Evolutionary conservation across 2,797 vertebrate genomes (phyloP).

Genomic region (Pygocentrus nattereri): DNA sequence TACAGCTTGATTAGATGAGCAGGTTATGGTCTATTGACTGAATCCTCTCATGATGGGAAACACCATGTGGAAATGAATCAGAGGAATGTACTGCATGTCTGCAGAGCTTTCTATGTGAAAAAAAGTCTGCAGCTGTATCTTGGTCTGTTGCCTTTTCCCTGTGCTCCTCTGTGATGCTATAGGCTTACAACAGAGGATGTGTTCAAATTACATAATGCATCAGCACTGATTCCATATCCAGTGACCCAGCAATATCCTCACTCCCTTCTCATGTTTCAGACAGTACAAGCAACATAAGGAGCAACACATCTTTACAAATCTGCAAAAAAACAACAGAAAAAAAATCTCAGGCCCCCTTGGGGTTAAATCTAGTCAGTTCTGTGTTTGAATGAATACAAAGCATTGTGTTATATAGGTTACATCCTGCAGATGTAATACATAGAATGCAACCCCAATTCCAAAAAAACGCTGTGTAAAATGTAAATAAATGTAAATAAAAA

Average conservation of each 20-base stretch:
- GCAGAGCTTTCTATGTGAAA: background rate
- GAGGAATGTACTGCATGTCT: constrained; percentile 7
- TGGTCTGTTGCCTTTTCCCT: constrained; percentile 15
- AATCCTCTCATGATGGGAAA: constrained; percentile 6
- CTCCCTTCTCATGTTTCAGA: constrained; percentile 47
- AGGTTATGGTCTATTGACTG: background rate
- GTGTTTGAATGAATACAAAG: background rate
- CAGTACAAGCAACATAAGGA: constrained; percentile 48
- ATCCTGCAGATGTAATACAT: background rate
- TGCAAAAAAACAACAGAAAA: too few species aligned
- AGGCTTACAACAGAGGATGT: constrained; percentile 24
- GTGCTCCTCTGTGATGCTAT: background rate
- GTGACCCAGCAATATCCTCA: constrained; percentile 10
- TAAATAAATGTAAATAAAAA: too few species aligned
- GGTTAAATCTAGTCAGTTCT: background rate
- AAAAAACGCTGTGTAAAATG: too few species aligned
- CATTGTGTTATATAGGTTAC: background rate
- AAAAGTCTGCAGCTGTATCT: background rate
- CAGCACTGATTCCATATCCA: constrained; percentile 5
- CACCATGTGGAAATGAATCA: background rate
- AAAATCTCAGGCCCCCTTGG: background rate
- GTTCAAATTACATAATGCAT: constrained; percentile 41
- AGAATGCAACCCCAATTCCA: too few species aligned
- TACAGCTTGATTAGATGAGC: background rate
- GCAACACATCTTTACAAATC: too few species aligned